phyloP scores from a whole-genome alignment of 2,888 invertebrate genomes.

The Agonopterix alstromeriana region DNA sequence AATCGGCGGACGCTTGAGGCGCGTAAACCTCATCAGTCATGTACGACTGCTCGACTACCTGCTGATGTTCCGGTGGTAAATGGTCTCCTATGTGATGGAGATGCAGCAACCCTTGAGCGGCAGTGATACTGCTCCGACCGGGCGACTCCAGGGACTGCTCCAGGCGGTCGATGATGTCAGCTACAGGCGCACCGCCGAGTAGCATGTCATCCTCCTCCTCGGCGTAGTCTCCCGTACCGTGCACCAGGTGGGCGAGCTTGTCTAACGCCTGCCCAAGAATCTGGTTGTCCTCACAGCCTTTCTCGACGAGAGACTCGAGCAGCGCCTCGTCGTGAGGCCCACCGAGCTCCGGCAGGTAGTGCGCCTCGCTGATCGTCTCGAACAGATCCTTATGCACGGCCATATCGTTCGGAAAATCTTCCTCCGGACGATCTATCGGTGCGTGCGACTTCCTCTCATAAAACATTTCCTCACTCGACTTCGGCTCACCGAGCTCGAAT shows the following conservation, averaged over 20 bases:
- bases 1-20: constrained; percentile 33
- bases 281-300: constrained; percentile 79
- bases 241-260: constrained; percentile 57
- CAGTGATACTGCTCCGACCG: constrained; percentile 59
- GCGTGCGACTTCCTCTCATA: constrained; percentile 45
- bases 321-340: constrained; percentile 72
- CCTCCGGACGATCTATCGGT: constrained; percentile 31
- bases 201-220: constrained; percentile 69
- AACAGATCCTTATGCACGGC: constrained; percentile 63
- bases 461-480: constrained; percentile 50
- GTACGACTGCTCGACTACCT: constrained; percentile 56
- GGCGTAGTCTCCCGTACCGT: constrained; percentile 57
- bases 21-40: constrained; percentile 47
- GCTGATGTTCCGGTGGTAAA: constrained; percentile 42
- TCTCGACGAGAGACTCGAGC: constrained; percentile 78
- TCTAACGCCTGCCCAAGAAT: constrained; percentile 63
- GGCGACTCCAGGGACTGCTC: constrained; percentile 77
- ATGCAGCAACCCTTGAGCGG: constrained; percentile 60
- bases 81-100: constrained; percentile 59
- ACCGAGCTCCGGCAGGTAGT: constrained; percentile 62
- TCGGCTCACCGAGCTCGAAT: constrained; percentile 55
- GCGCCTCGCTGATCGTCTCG: constrained; percentile 67
- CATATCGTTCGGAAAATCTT: constrained; percentile 48
- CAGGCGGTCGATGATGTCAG: constrained; percentile 79
- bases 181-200: constrained; percentile 62